Evolutionary conservation across 2,888 invertebrate species (phyloP).

Genomic region (Entomobrya proxima): DNA sequence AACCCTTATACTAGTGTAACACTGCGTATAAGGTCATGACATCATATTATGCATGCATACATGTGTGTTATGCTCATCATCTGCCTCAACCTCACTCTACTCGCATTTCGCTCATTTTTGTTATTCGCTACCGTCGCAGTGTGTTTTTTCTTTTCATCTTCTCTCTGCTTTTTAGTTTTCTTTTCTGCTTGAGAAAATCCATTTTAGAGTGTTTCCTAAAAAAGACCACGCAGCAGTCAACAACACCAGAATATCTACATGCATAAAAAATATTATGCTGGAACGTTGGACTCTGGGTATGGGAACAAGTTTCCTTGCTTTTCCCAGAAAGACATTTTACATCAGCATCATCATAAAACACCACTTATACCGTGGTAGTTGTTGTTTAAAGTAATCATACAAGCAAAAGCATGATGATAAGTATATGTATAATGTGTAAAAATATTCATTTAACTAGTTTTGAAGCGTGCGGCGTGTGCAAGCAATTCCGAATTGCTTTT

Average conservation of each 20-base stretch:
- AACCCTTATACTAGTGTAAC: neutral
- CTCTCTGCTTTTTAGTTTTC: conserved; percentile 38
- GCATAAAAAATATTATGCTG: neutral
- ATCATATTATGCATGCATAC: neutral
- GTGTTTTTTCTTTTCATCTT: neutral
- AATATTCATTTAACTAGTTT: neutral
- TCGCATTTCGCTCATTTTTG: conserved; percentile 27
- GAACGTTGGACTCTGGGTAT: neutral
- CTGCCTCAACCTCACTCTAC: neutral
- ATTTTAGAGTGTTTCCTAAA: conserved; percentile 53
- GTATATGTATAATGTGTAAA: neutral
- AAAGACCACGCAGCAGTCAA: neutral
- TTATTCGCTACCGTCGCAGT: neutral
- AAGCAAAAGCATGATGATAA: neutral
- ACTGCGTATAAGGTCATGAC: too few species aligned
- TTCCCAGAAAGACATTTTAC: conserved; percentile 6
- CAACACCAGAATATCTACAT: neutral
- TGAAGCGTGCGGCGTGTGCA: neutral
- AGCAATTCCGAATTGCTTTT: conserved; percentile 2
- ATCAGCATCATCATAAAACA: neutral
- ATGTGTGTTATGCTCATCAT: neutral
- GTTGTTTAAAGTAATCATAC: neutral
- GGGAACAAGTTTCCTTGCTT: neutral
- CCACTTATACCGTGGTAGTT: neutral
- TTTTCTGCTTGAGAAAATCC: conserved; percentile 63